These are phyloP conservation scores for Macquaria australasica DNA, from an alignment of 2,113 vertebrate genomes.

Conservation along the genomic window DNA sequence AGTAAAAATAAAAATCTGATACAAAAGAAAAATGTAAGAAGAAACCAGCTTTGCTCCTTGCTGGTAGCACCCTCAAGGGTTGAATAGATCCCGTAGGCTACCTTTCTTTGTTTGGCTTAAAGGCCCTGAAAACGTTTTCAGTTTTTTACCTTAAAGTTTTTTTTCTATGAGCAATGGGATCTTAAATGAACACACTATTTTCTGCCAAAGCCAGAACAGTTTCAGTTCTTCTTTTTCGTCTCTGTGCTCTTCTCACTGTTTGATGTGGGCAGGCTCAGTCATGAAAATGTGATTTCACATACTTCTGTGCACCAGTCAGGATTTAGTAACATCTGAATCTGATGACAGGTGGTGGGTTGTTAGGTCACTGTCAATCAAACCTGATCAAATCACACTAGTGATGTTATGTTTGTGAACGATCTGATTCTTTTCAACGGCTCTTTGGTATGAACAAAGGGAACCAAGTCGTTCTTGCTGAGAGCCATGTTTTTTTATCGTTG, in stretches of 20 bases:
- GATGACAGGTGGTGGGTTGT: too few species aligned
- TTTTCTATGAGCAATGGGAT: not conserved
- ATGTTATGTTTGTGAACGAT: too few species aligned
- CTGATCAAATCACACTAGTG: too few species aligned
- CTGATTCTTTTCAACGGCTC: too few species aligned
- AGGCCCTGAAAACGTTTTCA: not conserved
- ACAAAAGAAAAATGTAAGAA: not conserved
- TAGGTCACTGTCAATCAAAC: too few species aligned
- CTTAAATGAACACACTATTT: not conserved
- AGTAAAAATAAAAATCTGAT: not conserved
- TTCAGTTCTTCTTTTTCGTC: not conserved
- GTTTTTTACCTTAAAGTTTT: not conserved
- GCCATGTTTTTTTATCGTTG: too few species aligned
- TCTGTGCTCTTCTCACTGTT: not conserved
- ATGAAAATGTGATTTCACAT: too few species aligned
- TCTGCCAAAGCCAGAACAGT: not conserved
- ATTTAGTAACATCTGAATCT: not conserved
- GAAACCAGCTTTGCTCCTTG: not conserved
- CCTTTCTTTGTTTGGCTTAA: not conserved
- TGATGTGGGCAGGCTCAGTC: too few species aligned
- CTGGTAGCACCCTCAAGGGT: not conserved
- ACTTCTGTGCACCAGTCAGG: too few species aligned
- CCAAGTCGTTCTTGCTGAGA: too few species aligned
- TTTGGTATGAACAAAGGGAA: too few species aligned
- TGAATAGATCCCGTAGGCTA: too few species aligned